Base-by-base conservation (phyloP, 2,797 vertebrate species). In the Hirundo rustica region DNA sequence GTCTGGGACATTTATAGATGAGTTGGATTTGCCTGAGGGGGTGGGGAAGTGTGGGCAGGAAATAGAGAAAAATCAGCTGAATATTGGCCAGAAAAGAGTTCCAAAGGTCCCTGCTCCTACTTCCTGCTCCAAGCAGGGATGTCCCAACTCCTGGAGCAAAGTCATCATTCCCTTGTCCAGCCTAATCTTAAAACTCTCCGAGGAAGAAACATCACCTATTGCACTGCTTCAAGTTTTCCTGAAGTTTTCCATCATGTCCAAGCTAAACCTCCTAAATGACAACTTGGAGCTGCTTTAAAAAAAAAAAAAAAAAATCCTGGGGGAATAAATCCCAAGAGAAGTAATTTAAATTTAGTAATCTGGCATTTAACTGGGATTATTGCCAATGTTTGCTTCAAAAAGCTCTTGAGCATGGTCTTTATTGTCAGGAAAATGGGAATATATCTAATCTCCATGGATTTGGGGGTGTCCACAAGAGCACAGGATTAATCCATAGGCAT, bases 291-390 rank as follows among this genome's bases (percentile, higher is more conserved):
- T 71, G 13, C 67, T 82, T 61, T 4, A 14, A 87, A 73, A 84
- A 34, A 30, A 0, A 53, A 34, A 30, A 0, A 53, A 34, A 30
- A 0, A 38, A 30, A 0, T 36, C 44, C 21, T 8, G 3, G 13
- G 40, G 65, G 25, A 29, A 58, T 47, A 58, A 80, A 44, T n/a
- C 25, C 8, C 23, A 58, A 19, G 15, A 60, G 51, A 40, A 73
- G 10, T 47, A 15, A 45, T 86, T 81, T 32, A 67, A 85, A 34
- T 5, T 5, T 14, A 86, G 40, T 22, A 45, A 29, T 58, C 11
- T 72, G 70, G 34, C 29, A 47, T 79, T 92, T 78, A 67, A 30
- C 29, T 62, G 67, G 22, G 27, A 25, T 87, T 75, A 38, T 38
- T 68, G 19, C n/a, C 32, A 12, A 54, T 72, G 6, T 62, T 73